These are phyloP conservation scores for Megaceryle torquata DNA, from an alignment of 2,113 vertebrate species.

Conservation along the genomic window DNA sequence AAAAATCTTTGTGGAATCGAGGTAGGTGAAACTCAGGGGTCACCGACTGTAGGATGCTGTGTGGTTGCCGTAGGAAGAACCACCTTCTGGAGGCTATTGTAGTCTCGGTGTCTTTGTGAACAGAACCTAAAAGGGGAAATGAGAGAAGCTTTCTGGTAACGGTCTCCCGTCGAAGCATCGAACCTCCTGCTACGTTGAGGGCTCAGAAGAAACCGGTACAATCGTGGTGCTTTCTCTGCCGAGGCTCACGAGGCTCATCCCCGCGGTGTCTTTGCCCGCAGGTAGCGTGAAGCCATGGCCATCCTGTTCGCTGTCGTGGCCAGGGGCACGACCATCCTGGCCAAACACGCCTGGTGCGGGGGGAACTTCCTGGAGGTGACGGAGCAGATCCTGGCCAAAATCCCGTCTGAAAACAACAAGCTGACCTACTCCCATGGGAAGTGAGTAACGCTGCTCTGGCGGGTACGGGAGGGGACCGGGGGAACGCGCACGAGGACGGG, in stretches of 20 bases:
- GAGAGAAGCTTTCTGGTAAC: neutral
- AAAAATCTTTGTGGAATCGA: neutral
- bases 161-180: neutral
- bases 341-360: slow-evolving; percentile 94
- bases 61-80: neutral
- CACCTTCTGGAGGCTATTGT: rapidly evolving
- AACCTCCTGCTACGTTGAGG: neutral
- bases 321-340: slow-evolving; percentile 94
- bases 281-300: slow-evolving; percentile 82
- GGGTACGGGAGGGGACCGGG: neutral
- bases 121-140: neutral
- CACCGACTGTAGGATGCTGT: neutral
- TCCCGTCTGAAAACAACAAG: slow-evolving; percentile 97
- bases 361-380: slow-evolving; percentile 99
- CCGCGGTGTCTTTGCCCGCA: neutral
- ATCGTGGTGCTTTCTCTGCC: neutral
- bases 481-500: rapidly evolving
- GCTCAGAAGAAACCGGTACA: neutral
- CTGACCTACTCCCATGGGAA: slow-evolving; percentile 95
- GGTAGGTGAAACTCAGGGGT: neutral
- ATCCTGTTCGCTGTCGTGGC: slow-evolving; percentile 97
- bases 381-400: slow-evolving; percentile 95
- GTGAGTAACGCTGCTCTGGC: slow-evolving; percentile 68
- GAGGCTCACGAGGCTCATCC: rapidly evolving
- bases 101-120: rapidly evolving